Evolutionary conservation across 1,140 invertebrate species (phyloP), one percentile per base, ranked within the genome.

Genomic region (Drosophila bocqueti): DNA sequence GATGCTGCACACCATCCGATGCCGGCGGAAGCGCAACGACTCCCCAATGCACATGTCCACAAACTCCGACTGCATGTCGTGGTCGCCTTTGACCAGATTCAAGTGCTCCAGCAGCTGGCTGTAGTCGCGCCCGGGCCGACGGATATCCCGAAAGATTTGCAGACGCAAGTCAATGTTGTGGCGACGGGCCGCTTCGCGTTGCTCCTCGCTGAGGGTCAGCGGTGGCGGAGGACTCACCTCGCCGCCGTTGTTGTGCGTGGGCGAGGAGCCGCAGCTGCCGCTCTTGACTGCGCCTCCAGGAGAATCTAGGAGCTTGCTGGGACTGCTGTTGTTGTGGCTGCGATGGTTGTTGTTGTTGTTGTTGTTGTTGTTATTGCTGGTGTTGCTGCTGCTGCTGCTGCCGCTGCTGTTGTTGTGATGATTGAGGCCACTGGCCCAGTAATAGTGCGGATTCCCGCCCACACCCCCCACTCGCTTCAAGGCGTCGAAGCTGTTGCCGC

Each of bases 21-120:
- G 95, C 54, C 97, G 94, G 92, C 98, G 97, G 93, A 98, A 98
- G 54, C 97, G 94, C 65, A 95, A 89, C 11, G 96, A 96, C 93
- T 98, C 97, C 65, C 95, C 95, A 50, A 97, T 96, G 60, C 97
- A 95, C 79, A 97, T 95, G 77, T 95, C 94, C 38, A 98, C 93
- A 90, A 97, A 95, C 65, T 94, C 94, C 29, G 95, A 94, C 93
- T 95, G 95, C 79, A 95, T 95, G 47, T 97, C 95, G 31, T 95
- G 74, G 66, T 94, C 95, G 72, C 97, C 97, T 93, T 96, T 96
- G 42, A 98, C 93, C 58, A 95, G 94, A 73, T 95, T 94, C 77
- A 98, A 93, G 81, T 96, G 95, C 46, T 95, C 94, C 83, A 97
- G 95, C 74, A 98, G 91, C 71, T 94, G 94, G 13, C 94, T 93